phyloP scores from a whole-genome alignment of 1,140 invertebrate species.

The Metopolophium dirhodum region DNA sequence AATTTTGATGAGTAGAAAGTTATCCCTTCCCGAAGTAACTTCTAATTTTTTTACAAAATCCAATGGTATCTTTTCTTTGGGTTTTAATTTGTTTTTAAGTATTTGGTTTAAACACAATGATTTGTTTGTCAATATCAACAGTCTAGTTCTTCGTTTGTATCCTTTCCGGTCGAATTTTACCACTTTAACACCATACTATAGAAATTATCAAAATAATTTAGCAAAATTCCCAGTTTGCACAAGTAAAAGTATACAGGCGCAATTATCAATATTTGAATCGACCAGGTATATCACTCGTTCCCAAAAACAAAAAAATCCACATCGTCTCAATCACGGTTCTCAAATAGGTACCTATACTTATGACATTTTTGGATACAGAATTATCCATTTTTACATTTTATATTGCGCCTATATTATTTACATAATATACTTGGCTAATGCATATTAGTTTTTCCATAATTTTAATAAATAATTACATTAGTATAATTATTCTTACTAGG shows the following conservation, averaged over 20 bases:
- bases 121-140: conserved; percentile 40
- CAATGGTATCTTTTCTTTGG: conserved; percentile 38
- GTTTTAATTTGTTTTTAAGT: conserved; percentile 22
- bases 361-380: not conserved
- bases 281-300: not conserved
- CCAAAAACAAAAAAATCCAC: not conserved
- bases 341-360: not conserved
- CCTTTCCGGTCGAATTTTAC: conserved; percentile 49
- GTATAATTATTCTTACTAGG: not conserved
- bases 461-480: not conserved
- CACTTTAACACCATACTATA: conserved; percentile 30
- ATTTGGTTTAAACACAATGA: conserved; percentile 25
- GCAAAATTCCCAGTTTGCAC: not conserved
- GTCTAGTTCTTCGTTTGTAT: conserved; percentile 36
- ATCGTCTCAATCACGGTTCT: not conserved
- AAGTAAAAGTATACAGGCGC: not conserved
- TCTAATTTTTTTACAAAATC: conserved; percentile 27
- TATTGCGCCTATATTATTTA: not conserved
- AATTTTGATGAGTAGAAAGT: conserved; percentile 52
- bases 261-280: not conserved
- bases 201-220: not conserved
- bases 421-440: not conserved
- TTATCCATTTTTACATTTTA: not conserved
- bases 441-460: not conserved
- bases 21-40: conserved; percentile 32